Evolutionary conservation across 2,797 vertebrate genomes (phyloP), one percentile per base, ranked within the genome.

Genomic region (Taenioides sp.): DNA sequence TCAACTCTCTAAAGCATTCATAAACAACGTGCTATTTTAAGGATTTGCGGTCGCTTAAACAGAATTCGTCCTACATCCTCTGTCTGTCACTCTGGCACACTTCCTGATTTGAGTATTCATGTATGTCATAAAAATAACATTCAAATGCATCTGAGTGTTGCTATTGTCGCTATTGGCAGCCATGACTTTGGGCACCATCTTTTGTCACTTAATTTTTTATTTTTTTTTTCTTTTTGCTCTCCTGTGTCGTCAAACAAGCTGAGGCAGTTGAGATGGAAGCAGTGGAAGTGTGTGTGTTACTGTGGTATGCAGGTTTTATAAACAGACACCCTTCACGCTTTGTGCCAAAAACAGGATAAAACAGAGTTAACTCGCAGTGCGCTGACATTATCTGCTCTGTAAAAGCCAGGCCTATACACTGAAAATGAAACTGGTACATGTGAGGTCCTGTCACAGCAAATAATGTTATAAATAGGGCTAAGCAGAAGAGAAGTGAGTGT

Each of bases 341-440:
- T 79, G 75, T 70, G 78, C 74, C 77, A 88, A 83, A 85, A 88
- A 89, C 68, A 80, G 86, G 87, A 90, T 89, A 83, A 87, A 87
- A 85, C 73, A 82, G 77, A 73, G 81, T 85, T 81, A 88, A 87
- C 82, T 86, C 86, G 81, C 76, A 80, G 77, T 69, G 72, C 74
- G 61, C 74, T 84, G 84, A 91, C 88, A 87, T 90, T 90, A 92
- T 87, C 90, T 90, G 81, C 74, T 81, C 75, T 91, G 86, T n/a
- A 87, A 91, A 92, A 91, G 86, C 87, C 87, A 89, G 80, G 86
- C 87, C 86, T 90, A 78, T 86, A 83, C 79, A 81, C 80, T 87
- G 87, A 73, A 74, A 90, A 89, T 85, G 57, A 68, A 68, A 68
- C 66, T 7, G 2, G 52, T 91, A 88, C 89, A 90, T 91, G 85